Evolutionary conservation across 2,797 vertebrate species (phyloP).

Genomic region (Takifugu rubripes): DNA sequence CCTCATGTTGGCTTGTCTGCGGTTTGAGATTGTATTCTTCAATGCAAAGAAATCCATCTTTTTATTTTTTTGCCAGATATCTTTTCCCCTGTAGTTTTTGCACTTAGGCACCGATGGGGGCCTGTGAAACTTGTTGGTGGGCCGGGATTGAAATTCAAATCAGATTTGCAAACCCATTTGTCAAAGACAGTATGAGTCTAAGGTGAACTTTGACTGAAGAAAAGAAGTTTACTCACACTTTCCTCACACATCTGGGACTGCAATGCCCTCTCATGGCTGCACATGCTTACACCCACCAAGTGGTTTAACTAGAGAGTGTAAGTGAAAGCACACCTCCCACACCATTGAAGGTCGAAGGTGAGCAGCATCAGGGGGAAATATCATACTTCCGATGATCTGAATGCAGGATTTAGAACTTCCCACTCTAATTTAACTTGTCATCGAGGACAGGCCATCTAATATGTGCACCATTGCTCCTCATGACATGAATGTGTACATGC

Average conservation of each 20-base stretch:
- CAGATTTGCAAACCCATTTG: constrained; percentile 36
- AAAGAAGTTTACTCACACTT: constrained; percentile 46
- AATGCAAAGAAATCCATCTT: constrained; percentile 45
- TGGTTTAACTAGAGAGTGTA: constrained; percentile 33
- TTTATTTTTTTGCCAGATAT: constrained; percentile 48
- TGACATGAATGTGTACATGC: constrained; percentile 15
- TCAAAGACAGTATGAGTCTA: constrained; percentile 38
- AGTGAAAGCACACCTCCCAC: constrained; percentile 46
- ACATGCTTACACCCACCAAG: constrained; percentile 28
- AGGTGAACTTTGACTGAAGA: constrained; percentile 53
- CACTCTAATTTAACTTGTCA: constrained; percentile 48
- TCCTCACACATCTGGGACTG: constrained; percentile 59
- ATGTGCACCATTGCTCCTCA: constrained; percentile 26
- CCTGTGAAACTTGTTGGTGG: constrained; percentile 49
- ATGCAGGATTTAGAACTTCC: constrained; percentile 38
- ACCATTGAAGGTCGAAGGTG: constrained; percentile 10
- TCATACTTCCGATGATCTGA: constrained; percentile 36
- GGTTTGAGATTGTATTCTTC: constrained; percentile 54
- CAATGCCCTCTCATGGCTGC: constrained; percentile 71
- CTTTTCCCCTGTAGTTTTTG: constrained; percentile 20
- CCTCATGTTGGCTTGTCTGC: constrained; percentile 48
- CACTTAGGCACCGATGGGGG: constrained; percentile 10
- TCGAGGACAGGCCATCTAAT: constrained; percentile 27
- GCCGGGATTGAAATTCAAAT: constrained; percentile 57
- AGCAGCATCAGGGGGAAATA: constrained; percentile 26